Evolutionary conservation across 1,140 invertebrate genomes (phyloP), one percentile per base, ranked within the genome.

Genomic region (Bombus balteatus): DNA sequence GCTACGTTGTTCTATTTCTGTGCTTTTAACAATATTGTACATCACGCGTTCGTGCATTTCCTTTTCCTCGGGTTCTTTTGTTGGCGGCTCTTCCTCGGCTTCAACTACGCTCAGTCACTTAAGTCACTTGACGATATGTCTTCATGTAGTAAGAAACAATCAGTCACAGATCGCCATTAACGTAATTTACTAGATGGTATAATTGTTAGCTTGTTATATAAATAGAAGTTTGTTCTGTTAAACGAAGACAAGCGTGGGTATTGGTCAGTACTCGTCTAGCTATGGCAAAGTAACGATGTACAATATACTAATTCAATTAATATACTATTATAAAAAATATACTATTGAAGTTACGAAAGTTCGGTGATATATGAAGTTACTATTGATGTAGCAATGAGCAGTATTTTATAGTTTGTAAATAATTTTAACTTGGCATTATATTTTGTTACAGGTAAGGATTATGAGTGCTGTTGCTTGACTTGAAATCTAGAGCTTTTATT

Each of bases 21-120:
- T 93, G 93, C 93, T 93, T 93, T 93, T 92, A 93, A 92, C 92
- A 93, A 92, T 93, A 93, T 93, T 93, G 91, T 92, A 92, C 89
- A 87, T 90, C 92, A 92, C 86, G 87, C 88, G 88, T 91, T 90
- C 84, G 81, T 81, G 90, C 86, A 77, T 87, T 87, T 84, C 87
- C 86, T 91, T 89, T 91, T 91, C 87, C 84, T 73, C 75, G 77
- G 90, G n/a, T 86, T 79, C 84, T 89, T 82, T 82, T 79, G 72
- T 90, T 88, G 82, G 79, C 79, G 66, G 78, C 90, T 83, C 88
- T 84, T 85, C 88, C 87, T 86, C 85, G 86, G 74, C 89, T 86
- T 87, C 89, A 84, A 87, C 76, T 89, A 89, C 89, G 87, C 85
- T 93, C 92, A 89, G 85, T 92, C 88, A 89, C 85, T 87, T 88